Evolutionary conservation across 2,888 invertebrate genomes (phyloP), one percentile per base, ranked within the genome.

Genomic region (Oxytorus armatus): DNA sequence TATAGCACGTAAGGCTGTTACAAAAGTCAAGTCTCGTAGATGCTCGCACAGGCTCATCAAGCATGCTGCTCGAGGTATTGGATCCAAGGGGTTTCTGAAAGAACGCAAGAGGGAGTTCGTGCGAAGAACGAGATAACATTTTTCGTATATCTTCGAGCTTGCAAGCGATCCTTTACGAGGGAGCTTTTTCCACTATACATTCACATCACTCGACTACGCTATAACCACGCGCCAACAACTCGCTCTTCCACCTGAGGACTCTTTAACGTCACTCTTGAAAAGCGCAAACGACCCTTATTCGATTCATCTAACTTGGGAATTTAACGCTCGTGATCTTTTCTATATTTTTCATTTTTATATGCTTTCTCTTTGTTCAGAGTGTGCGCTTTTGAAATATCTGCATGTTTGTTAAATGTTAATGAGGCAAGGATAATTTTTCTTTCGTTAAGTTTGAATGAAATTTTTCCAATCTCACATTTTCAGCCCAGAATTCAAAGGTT

Each of bases 21-120:
- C 74, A 74, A n/a, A n/a, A n/a, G 74, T 79, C 75, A 47, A 57
- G 79, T 75, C 74, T 74, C 74, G 74, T 69, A 79, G 69, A 61
- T 33, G 68, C 53, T 63, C 57, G 70, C 79, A 53, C 55, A 33
- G 39, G 36, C 70, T 75, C 75, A 79, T 79, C 75, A 75, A 65
- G 70, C 49, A 79, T 79, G 79, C 79, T 59, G 70, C 79, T 53
- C 70, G 49, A 70, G 75, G 21, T 70, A 49, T 70, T 65, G 75
- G 79, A 75, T 74, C 74, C 55, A 79, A 63, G 63, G 47, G 63
- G 57, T 65, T n/a, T n/a, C n/a, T 18, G 69, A 36, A 79, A 70
- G 57, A 74, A 77, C 51, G 42, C 57, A 36, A 21, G 55, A 80
- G 74, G 33, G 55, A 80, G 74, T 74, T 78, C 82, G 82, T 73